These are phyloP conservation scores for Brenthis ino DNA, from an alignment of 2,888 invertebrate species.

Conservation along the genomic window DNA sequence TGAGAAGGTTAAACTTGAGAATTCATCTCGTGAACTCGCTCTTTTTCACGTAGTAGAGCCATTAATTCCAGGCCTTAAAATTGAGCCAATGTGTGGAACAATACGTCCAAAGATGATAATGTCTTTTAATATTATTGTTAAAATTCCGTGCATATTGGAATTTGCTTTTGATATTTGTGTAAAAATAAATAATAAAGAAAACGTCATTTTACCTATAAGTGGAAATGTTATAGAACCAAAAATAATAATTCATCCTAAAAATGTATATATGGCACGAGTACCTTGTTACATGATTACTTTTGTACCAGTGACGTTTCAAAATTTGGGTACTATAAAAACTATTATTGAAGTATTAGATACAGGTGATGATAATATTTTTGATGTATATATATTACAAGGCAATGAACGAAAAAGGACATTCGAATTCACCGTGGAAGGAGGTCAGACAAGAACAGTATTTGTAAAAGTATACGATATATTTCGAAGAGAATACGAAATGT, in stretches of 20 bases:
- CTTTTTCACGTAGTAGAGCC: constrained; percentile 77
- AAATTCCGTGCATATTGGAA: constrained; percentile 70
- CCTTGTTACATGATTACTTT: constrained; percentile 67
- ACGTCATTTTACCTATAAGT: constrained; percentile 63
- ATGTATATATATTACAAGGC: constrained; percentile 60
- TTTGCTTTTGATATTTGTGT: constrained; percentile 64
- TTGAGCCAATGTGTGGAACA: constrained; percentile 77
- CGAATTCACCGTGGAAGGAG: constrained; percentile 61
- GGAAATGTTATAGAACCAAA: constrained; percentile 79
- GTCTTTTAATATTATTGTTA: constrained; percentile 67
- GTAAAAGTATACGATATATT: constrained; percentile 66
- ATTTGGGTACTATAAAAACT: constrained; percentile 55
- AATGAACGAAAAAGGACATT: constrained; percentile 63
- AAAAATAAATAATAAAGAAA: constrained; percentile 74
- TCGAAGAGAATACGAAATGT: constrained; percentile 80
- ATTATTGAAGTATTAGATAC: constrained; percentile 60
- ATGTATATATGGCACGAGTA: constrained; percentile 75
- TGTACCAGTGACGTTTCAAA: constrained; percentile 69
- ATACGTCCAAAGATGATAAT: constrained; percentile 78
- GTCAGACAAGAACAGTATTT: constrained; percentile 64
- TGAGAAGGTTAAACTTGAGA: constrained; percentile 75
- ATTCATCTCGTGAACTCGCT: constrained; percentile 78
- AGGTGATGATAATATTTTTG: constrained; percentile 66
- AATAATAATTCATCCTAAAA: constrained; percentile 72
- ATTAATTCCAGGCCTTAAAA: constrained; percentile 66